phyloP scores from a whole-genome alignment of 1,140 invertebrate species.

The Ceratoteleas bidentatus region DNA sequence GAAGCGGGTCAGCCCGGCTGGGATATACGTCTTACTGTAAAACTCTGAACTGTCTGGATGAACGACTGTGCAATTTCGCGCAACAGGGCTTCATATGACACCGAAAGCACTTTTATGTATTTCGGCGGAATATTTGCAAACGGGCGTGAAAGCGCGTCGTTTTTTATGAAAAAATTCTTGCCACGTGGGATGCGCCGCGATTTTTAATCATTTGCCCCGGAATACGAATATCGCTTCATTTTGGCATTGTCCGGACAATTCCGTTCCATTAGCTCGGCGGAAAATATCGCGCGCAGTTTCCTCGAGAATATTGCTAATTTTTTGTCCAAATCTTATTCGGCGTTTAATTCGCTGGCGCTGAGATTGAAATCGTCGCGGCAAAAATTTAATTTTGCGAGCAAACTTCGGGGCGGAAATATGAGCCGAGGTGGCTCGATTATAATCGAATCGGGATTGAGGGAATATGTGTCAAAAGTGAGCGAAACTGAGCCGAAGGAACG shows the following conservation, averaged over 20 bases:
- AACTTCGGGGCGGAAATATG: too few relatives aligned
- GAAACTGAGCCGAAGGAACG: too few relatives aligned
- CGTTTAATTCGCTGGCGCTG: too few relatives aligned
- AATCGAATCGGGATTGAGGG: too few relatives aligned
- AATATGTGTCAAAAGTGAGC: too few relatives aligned
- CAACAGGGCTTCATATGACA: slow-evolving; percentile 42
- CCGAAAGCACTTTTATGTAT: slow-evolving; percentile 33
- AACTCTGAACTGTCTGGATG: slow-evolving; percentile 52
- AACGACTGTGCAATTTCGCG: slow-evolving; percentile 57
- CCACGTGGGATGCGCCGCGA: slow-evolving; percentile 28
- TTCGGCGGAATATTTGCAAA: slow-evolving; percentile 34
- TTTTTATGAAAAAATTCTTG: slow-evolving; percentile 49
- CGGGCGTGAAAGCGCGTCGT: slow-evolving; percentile 14
- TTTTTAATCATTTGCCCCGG: slow-evolving; percentile 34
- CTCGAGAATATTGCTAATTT: too few relatives aligned
- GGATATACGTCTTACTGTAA: slow-evolving; percentile 55
- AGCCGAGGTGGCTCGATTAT: too few relatives aligned
- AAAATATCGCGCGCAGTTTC: too few relatives aligned
- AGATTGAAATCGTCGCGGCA: too few relatives aligned
- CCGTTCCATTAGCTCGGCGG: too few relatives aligned
- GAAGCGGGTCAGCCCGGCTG: slow-evolving; percentile 57
- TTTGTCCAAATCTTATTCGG: too few relatives aligned
- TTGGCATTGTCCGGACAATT: background rate
- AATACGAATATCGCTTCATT: slow-evolving; percentile 21
- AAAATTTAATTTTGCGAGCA: too few relatives aligned